These are phyloP conservation scores for Pangasianodon hypophthalmus DNA, from an alignment of 2,113 vertebrate genomes.

Conservation along the genomic window DNA sequence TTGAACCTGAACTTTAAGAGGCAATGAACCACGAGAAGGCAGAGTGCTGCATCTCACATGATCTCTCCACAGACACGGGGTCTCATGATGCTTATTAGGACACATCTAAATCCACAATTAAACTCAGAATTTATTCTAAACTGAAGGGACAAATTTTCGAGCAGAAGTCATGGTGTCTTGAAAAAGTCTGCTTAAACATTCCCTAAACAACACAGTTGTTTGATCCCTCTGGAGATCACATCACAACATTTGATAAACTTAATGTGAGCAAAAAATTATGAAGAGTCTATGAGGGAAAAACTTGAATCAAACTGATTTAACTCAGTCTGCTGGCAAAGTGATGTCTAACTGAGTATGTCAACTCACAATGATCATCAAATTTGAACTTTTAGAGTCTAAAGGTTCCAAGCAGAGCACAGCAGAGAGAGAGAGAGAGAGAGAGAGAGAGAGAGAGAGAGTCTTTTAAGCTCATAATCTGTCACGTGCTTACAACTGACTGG, in stretches of 20 bases:
- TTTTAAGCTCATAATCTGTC: slow-evolving; percentile 45
- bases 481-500: slow-evolving; percentile 44
- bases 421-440: neutral
- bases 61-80: neutral
- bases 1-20: neutral
- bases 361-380: neutral
- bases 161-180: neutral
- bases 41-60: slow-evolving; percentile 43
- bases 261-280: slow-evolving; percentile 51
- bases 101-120: neutral
- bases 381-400: neutral
- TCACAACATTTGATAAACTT: slow-evolving; percentile 65
- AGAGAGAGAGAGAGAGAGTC: neutral
- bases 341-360: neutral
- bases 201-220: neutral
- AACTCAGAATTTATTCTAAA: neutral
- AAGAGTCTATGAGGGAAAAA: slow-evolving; percentile 6
- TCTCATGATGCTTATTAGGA: slow-evolving; percentile 39
- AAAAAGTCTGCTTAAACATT: neutral
- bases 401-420: neutral
- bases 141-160: neutral
- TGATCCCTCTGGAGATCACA: slow-evolving; percentile 55
- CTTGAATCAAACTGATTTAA: neutral
- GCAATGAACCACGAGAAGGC: slow-evolving; percentile 3
- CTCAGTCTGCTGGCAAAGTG: neutral